phyloP scores from a whole-genome alignment of 2,113 vertebrate genomes.

The Caretta caretta region DNA sequence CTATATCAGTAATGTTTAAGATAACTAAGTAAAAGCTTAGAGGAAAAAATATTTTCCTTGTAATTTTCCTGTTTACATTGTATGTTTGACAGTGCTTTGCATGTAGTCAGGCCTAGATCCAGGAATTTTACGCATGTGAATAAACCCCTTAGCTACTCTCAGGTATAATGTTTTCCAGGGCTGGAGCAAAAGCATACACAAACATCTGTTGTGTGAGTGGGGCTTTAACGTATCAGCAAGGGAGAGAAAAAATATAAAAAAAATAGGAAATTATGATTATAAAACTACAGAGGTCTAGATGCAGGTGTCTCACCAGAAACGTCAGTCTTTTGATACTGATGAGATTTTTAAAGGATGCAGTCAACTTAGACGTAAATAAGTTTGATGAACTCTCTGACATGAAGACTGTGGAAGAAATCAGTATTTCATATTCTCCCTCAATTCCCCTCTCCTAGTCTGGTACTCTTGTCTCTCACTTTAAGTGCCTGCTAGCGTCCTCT shows the following conservation, averaged over 20 bases:
- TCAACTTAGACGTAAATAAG: accelerated
- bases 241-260: not conserved
- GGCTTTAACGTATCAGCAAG: not conserved
- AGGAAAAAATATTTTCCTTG: not conserved
- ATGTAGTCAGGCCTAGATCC: not conserved
- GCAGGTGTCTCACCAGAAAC: not conserved
- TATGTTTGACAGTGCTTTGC: not conserved
- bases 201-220: not conserved
- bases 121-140: not conserved
- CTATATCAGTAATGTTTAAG: not conserved
- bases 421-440: not conserved
- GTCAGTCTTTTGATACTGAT: not conserved
- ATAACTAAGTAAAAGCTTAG: not conserved
- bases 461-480: accelerated
- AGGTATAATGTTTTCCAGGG: not conserved
- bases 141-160: not conserved
- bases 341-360: not conserved
- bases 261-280: not conserved
- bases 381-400: not conserved
- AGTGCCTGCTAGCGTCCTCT: not conserved
- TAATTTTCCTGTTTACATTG: not conserved
- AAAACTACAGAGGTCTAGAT: not conserved
- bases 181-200: not conserved
- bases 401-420: not conserved
- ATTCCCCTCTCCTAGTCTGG: not conserved